Evolutionary conservation across 2,113 vertebrate species (phyloP).

Genomic region (Psettodes erumei): DNA sequence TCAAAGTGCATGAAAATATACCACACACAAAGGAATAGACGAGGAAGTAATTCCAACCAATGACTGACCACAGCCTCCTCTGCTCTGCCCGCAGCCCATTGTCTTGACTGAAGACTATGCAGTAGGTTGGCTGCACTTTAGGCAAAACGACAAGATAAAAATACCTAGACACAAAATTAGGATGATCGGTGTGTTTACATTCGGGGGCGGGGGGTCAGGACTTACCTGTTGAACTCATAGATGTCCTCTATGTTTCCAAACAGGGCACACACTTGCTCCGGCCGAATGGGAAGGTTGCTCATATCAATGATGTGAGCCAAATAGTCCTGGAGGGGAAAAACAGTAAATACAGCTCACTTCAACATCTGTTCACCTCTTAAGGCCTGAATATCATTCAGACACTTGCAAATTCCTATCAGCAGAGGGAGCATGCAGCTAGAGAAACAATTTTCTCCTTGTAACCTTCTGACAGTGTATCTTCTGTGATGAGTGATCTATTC

Average conservation of each 20-base stretch:
- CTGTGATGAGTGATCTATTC: constrained; percentile 4
- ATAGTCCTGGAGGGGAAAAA: constrained; percentile 89
- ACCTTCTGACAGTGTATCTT: neutral
- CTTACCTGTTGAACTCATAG: constrained; percentile 95
- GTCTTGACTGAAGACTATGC: neutral
- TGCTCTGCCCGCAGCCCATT: neutral
- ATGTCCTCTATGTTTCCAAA: constrained; percentile 98
- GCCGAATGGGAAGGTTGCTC: constrained; percentile 86
- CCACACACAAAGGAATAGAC: neutral
- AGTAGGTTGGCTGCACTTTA: no score
- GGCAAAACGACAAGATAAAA: neutral
- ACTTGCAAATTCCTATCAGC: constrained; percentile 48
- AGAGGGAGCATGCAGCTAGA: constrained; percentile 47
- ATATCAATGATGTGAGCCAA: constrained; percentile 93
- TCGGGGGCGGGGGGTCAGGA: neutral
- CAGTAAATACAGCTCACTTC: neutral
- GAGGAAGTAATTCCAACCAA: neutral
- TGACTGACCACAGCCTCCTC: neutral
- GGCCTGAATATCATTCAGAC: neutral
- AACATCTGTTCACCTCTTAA: neutral
- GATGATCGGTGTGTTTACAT: neutral
- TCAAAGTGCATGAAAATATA: neutral
- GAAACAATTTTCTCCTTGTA: neutral
- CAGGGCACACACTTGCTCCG: constrained; percentile 93
- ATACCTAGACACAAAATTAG: neutral